phyloP scores from a whole-genome alignment of 2,888 invertebrate species.

The Phragmatobia fuliginosa region DNA sequence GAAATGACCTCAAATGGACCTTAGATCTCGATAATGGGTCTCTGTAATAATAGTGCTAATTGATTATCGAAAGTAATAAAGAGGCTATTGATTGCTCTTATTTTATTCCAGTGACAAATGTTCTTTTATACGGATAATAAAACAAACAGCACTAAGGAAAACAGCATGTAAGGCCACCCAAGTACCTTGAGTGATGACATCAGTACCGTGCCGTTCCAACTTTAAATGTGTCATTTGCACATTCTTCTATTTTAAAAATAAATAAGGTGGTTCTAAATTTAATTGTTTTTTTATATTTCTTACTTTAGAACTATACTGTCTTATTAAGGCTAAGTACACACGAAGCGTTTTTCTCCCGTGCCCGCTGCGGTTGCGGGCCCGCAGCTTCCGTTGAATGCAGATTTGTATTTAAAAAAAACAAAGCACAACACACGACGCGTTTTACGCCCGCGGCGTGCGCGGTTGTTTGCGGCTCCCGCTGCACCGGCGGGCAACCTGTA shows the following conservation, averaged over 20 bases:
- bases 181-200: conserved; percentile 70
- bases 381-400: no score
- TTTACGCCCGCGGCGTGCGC: no score
- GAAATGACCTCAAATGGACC: neutral
- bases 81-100: neutral
- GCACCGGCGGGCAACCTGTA: no score
- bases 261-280: neutral
- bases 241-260: neutral
- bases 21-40: neutral
- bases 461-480: no score
- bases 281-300: neutral
- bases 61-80: conserved; percentile 1
- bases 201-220: conserved; percentile 44
- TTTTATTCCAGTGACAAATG: conserved; percentile 12
- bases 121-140: conserved; percentile 22
- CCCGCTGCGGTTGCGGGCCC: no score
- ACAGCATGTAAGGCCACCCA: conserved; percentile 60
- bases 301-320: no score
- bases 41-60: neutral
- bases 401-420: no score
- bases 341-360: no score
- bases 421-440: no score
- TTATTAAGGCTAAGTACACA: no score
- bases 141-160: conserved; percentile 60
- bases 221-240: conserved; percentile 6